Base-by-base conservation (phyloP, 2,113 vertebrate genomes). In the Nothocercus julius region DNA sequence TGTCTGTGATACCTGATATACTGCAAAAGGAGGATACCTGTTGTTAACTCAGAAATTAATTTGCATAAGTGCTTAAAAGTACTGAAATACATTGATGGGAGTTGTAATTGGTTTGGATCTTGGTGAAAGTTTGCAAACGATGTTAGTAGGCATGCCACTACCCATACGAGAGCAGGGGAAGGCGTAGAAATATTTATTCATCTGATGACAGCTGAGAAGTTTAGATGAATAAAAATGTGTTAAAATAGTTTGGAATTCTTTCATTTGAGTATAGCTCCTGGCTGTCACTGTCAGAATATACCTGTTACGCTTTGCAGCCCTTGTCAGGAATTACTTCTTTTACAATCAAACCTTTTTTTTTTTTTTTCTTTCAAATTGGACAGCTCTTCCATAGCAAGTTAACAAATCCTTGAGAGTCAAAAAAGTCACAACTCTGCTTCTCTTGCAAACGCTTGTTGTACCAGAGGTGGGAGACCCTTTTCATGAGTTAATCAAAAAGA, bases 401-500 rank as follows among this genome's bases (percentile, higher is more conserved):
- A 79, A 81, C 87, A 82, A 95, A 87, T 92, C 78, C 70, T 80
- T 53, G 54, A 59, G 80, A 89, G 75, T 72, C 70, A 68, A 49
- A 69, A 61, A 79, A 96, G 77, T 81, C 58, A 5, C 72, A 85
- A 5, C 56, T 89, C 44, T 62, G 13, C 4, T 4, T 64, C 53
- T 70, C 0, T 47, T 82, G 61, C 82, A 91, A 77, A 47, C 54
- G 74, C 74, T 82, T 73, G 63, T 36, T 66, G 54, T 93, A 75
- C 74, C 73, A 87, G 81, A 89, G 90, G 81, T 89, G 89, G 86
- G 61, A 77, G 77, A 91, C 67, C 92, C 78, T 90, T 95, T 85
- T 59, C 53, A 34, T 61, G 87, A 80, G 78, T 89, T 95, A 89
- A 95, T 91, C 47, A 96, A 91, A 94, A 97, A 91, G 80, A 87